These are phyloP conservation scores for Lycocerus yunnanus DNA, from an alignment of 2,888 invertebrate genomes.

Conservation along the genomic window DNA sequence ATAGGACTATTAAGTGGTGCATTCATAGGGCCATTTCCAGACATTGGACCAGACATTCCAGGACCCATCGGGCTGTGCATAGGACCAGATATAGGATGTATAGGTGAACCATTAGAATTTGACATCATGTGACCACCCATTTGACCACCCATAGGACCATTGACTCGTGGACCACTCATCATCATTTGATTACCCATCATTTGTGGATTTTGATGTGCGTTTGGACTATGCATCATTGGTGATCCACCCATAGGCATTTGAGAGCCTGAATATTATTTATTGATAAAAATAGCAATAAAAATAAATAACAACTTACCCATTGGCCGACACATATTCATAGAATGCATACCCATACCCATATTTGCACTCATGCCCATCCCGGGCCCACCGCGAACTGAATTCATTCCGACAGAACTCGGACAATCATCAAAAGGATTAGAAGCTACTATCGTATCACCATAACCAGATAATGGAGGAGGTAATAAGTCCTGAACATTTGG, in stretches of 20 bases:
- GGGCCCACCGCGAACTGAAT: constrained; percentile 46
- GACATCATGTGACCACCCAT: constrained; percentile 61
- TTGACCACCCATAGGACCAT: constrained; percentile 51
- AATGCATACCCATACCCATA: constrained; percentile 65
- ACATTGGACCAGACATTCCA: constrained; percentile 53
- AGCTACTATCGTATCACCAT: constrained; percentile 92
- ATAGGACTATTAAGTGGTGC: constrained; percentile 66
- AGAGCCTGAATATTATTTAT: constrained; percentile 23
- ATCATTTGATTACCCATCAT: constrained; percentile 54
- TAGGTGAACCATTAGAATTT: constrained; percentile 64
- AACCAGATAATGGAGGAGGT: constrained; percentile 86
- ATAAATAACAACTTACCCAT: constrained; percentile 54
- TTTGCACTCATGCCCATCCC: constrained; percentile 52
- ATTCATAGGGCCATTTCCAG: constrained; percentile 68
- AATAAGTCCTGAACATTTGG: constrained; percentile 79
- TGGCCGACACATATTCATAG: constrained; percentile 64
- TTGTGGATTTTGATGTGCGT: constrained; percentile 47
- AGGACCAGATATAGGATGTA: constrained; percentile 57
- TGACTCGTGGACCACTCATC: constrained; percentile 57
- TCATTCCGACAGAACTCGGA: constrained; percentile 60
- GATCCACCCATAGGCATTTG: constrained; percentile 48
- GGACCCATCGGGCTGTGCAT: constrained; percentile 59
- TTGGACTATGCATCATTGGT: constrained; percentile 56
- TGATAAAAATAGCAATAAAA: not conserved
- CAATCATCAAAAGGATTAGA: constrained; percentile 95